Evolutionary conservation across 2,797 vertebrate genomes (phyloP), one percentile per base, ranked within the genome.

Genomic region (Jordanella pulchra): DNA sequence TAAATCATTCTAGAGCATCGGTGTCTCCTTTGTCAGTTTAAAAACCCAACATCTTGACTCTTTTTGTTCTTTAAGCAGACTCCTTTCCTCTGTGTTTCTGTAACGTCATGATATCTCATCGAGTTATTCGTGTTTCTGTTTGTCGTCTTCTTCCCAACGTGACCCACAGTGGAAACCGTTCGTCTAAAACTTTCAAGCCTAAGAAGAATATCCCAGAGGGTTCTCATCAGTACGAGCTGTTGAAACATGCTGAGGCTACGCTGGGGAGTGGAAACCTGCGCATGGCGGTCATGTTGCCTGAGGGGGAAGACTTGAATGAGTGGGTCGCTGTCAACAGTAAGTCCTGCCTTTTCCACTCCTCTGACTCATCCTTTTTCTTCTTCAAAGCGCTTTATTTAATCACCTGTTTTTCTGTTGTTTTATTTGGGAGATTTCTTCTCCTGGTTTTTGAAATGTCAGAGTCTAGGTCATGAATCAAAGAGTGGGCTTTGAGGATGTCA

Each of bases 261-360:
- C 94, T 99, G 48, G 98, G 98, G 27, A 99, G 97, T 30, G 98
- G 98, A 66, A 99, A 99, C 79, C 94, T 99, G 28, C 96, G 98
- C 12, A 97, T 98, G 96, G 98, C 98, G 0, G 98, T 99, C 82
- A 98, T 98, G 97, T 91, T 99, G 69, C 98, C 98, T 0, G 98
- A 99, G 42, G 98, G 98, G 1, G 98, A 99, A 79, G 98, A 99
- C 81, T 86, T 99, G 1, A 99, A 99, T 32, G 98, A 99, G 75
- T 99, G 98, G 98, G 96, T 99, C 32, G 98, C 98, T 61, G 98
- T 99, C 65, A 99, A 99, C 93, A 99, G 98, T 99, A 95, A 99
- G 98, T 56, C 21, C 66, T 32, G 28, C 10, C 23, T 47, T 77
- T 84, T 54, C 25, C 17, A 17, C 30, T 68, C 12, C 23, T 39